phyloP scores from a whole-genome alignment of 2,797 vertebrate genomes.

The Perdix hodgsoniae region DNA sequence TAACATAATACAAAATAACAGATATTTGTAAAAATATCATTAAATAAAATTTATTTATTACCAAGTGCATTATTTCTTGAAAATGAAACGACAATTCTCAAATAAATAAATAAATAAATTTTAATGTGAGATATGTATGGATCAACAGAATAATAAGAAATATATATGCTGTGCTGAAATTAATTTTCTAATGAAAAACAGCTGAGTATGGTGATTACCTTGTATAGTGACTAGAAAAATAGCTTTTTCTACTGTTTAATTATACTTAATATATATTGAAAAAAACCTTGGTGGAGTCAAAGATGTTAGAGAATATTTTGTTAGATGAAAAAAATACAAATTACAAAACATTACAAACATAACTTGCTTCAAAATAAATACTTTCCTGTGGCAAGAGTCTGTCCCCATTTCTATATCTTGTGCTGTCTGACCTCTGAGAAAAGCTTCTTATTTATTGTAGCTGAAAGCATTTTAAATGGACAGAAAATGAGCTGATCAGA shows the following conservation, averaged over 20 bases:
- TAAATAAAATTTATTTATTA: not conserved
- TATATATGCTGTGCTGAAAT: not conserved
- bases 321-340: not conserved
- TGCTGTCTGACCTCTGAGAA: conserved; percentile 17
- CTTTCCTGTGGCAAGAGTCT: not conserved
- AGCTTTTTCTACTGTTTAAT: not conserved
- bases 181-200: not conserved
- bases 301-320: not conserved
- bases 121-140: not conserved
- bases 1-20: not conserved
- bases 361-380: not conserved
- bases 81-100: not conserved
- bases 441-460: conserved; percentile 48
- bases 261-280: not conserved
- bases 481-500: conserved; percentile 35
- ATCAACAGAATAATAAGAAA: not conserved
- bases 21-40: not conserved
- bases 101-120: too few species aligned
- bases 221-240: not conserved
- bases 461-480: conserved; percentile 48
- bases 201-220: not conserved
- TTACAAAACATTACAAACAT: not conserved
- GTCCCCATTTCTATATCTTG: not conserved
- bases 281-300: not conserved
- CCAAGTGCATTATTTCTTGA: not conserved